A percentile compares a stretch with the other conserved stretches of the same genome.
Evolutionary conservation across 1,140 invertebrate species (phyloP).

Genomic region (Trachymyrmex septentrionalis): DNA sequence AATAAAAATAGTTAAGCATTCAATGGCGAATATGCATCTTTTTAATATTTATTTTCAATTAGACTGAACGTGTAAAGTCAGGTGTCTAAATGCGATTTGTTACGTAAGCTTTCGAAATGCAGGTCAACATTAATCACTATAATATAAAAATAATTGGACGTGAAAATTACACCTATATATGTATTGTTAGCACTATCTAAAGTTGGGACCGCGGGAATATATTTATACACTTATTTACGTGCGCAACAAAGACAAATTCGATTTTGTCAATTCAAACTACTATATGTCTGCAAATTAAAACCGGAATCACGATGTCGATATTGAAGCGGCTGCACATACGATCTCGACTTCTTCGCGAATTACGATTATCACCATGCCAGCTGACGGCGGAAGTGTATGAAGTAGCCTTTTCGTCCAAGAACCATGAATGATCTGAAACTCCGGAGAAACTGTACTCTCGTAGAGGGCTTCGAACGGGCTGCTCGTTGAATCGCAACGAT

Average conservation of each 20-base stretch:
- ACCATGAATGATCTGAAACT: conserved; percentile 64
- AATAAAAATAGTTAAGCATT: too few relatives aligned
- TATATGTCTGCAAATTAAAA: conserved; percentile 9
- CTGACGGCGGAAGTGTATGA: conserved; percentile 61
- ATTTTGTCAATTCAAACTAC: neutral
- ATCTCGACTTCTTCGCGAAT: conserved; percentile 48
- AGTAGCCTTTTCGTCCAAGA: conserved; percentile 50
- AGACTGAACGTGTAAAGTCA: too few relatives aligned
- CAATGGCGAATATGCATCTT: too few relatives aligned
- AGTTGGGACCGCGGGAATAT: too few relatives aligned
- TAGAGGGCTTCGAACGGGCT: conserved; percentile 41
- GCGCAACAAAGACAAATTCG: neutral
- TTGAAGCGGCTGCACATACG: conserved; percentile 13
- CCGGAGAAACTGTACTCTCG: conserved; percentile 44
- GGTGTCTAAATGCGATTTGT: too few relatives aligned
- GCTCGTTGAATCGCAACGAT: conserved; percentile 57
- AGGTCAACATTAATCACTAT: too few relatives aligned
- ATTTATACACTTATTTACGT: neutral
- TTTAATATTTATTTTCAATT: too few relatives aligned
- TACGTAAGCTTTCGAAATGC: too few relatives aligned
- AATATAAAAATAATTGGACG: too few relatives aligned
- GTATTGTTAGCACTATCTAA: too few relatives aligned
- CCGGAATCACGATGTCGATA: neutral
- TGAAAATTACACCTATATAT: too few relatives aligned
- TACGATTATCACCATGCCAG: conserved; percentile 58